A percentile compares a stretch with the other conserved stretches of the same genome.
phyloP scores from a whole-genome alignment of 2,113 vertebrate species.

The Vidua macroura region DNA sequence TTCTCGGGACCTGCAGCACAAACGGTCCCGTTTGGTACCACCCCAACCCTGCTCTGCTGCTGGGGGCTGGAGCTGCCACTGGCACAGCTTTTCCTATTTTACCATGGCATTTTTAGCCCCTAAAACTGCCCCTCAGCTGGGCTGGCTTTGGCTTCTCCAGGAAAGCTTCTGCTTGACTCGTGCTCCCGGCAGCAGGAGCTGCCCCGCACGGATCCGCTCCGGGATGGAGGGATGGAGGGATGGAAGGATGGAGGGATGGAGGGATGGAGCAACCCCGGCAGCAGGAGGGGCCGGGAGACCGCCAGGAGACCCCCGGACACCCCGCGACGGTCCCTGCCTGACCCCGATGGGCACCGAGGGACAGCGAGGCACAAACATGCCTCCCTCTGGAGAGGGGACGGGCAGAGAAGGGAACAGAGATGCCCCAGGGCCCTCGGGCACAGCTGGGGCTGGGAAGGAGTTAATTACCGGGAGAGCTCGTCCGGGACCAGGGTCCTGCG shows the following conservation, averaged over 20 bases:
- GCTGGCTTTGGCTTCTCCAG: too few species aligned
- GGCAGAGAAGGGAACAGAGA: rapidly evolving
- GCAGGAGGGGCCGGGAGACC: neutral
- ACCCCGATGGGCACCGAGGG: neutral
- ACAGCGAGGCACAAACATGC: neutral
- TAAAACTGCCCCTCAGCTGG: neutral
- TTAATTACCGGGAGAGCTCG: rapidly evolving
- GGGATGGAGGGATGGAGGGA: too few species aligned
- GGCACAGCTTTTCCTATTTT: neutral
- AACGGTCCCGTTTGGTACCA: neutral
- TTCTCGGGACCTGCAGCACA: neutral
- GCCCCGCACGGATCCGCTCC: too few species aligned
- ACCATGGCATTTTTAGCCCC: neutral
- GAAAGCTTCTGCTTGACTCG: neutral
- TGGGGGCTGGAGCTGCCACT: neutral
- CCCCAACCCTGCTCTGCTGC: rapidly evolving
- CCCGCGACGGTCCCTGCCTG: neutral
- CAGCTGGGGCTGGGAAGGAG: neutral
- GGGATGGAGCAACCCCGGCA: too few species aligned
- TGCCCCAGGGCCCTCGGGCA: rapidly evolving
- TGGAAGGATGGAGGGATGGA: too few species aligned
- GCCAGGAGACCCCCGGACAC: rapidly evolving
- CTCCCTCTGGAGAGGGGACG: neutral
- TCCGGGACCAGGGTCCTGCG: rapidly evolving
- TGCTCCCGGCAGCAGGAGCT: neutral